phyloP scores from a whole-genome alignment of 2,888 invertebrate species.

The Apamea sordens region DNA sequence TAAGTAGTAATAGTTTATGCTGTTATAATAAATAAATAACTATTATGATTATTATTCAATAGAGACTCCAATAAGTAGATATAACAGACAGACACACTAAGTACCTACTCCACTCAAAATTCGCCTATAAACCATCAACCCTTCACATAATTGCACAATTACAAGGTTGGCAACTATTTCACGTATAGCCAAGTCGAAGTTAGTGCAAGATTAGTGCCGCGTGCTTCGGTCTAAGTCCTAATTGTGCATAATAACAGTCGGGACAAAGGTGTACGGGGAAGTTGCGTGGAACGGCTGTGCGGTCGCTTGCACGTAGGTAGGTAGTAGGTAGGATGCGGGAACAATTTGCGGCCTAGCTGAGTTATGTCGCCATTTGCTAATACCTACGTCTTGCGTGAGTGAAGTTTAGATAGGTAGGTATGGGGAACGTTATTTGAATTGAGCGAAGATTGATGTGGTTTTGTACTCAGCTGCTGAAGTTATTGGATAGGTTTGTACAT shows the following conservation, averaged over 20 bases:
- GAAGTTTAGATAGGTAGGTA: conserved; percentile 36
- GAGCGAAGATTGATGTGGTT: conserved; percentile 62
- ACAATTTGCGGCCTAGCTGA: conserved; percentile 83
- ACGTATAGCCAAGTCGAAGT: conserved; percentile 75
- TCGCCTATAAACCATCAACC: conserved; percentile 23
- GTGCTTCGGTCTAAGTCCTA: conserved; percentile 82
- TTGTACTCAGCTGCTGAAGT: conserved; percentile 8
- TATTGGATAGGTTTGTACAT: neutral
- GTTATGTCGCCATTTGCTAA: conserved; percentile 77
- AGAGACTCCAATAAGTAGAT: neutral
- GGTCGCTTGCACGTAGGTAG: conserved; percentile 72
- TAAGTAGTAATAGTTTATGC: too few relatives aligned
- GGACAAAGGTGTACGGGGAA: conserved; percentile 81
- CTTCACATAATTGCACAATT: conserved; percentile 68
- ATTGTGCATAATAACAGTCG: conserved; percentile 86
- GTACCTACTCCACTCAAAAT: conserved; percentile 5
- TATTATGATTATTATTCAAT: neutral
- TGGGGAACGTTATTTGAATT: conserved; percentile 52
- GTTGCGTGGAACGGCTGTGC: conserved; percentile 76
- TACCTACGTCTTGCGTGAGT: conserved; percentile 46
- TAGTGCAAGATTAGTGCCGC: conserved; percentile 83
- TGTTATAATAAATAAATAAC: too few relatives aligned
- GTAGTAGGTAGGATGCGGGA: conserved; percentile 71
- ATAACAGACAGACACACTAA: neutral
- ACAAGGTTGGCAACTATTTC: conserved; percentile 76